Conservation (phyloP, 2,797 vertebrate genomes). For the Notolabrus celidotus region DNA sequence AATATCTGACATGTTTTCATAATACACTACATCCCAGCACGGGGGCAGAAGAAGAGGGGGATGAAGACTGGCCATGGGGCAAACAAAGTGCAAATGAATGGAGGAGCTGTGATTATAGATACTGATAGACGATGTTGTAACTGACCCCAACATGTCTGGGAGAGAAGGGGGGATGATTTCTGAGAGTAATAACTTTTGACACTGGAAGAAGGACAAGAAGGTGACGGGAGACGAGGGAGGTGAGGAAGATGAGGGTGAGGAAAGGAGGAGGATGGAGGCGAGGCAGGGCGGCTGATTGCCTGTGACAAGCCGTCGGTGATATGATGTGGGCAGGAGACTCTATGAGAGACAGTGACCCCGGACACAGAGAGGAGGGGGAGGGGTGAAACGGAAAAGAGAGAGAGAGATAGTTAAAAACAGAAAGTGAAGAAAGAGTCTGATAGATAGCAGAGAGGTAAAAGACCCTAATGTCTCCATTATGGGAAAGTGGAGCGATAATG, state of each 20-base stretch:
- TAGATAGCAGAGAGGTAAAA: conserved; percentile 64
- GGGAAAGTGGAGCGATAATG: conserved; percentile 70
- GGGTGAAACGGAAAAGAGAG: conserved; percentile 10
- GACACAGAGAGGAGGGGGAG: conserved; percentile 8
- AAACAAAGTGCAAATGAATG: not conserved
- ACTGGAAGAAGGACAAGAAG: conserved; percentile 65
- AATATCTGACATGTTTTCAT: conserved; percentile 12
- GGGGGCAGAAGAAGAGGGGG: not conserved
- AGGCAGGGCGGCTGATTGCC: conserved; percentile 71
- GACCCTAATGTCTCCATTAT: conserved; percentile 76
- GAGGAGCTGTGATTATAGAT: conserved; percentile 2
- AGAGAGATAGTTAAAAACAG: conserved; percentile 58
- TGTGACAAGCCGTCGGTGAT: conserved; percentile 85
- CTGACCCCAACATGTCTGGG: conserved; percentile 27
- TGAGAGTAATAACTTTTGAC: conserved; percentile 71
- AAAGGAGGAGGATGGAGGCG: conserved; percentile 45
- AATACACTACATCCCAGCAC: not conserved
- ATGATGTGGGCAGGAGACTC: conserved; percentile 76
- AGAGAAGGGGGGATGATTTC: conserved; percentile 35
- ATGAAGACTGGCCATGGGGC: conserved; percentile 2
- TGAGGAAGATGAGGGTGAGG: conserved; percentile 59
- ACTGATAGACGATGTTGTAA: conserved; percentile 15
- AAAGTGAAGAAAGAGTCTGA: conserved; percentile 70
- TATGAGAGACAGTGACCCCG: conserved; percentile 60
- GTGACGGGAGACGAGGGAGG: conserved; percentile 58